phyloP scores from a whole-genome alignment of 2,113 vertebrate genomes.

The Rhodinocichla rosea region DNA sequence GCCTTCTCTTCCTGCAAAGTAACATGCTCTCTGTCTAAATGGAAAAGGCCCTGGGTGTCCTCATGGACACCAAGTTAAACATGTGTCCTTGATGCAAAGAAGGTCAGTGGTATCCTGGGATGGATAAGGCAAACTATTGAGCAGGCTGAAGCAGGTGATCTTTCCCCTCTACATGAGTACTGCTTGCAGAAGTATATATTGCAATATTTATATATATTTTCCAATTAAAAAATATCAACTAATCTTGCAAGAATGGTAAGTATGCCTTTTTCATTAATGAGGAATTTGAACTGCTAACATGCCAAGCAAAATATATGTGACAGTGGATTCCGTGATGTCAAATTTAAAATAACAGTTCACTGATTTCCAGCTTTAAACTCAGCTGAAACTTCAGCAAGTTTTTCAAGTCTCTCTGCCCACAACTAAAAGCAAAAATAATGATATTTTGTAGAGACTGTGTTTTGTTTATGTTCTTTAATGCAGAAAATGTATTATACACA shows the following conservation, averaged over 20 bases:
- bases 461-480: not conserved
- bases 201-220: not conserved
- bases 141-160: not conserved
- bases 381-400: not conserved
- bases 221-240: not conserved
- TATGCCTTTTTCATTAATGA: not conserved
- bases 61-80: not conserved
- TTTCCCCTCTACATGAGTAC: not conserved
- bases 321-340: not conserved
- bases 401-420: not conserved
- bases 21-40: not conserved
- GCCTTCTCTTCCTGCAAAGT: not conserved
- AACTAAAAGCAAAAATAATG: not conserved
- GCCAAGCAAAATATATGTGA: not conserved
- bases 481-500: not conserved
- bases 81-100: not conserved
- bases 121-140: not conserved
- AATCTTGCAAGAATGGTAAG: not conserved
- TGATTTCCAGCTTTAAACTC: not conserved
- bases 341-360: not conserved
- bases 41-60: not conserved
- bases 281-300: not conserved
- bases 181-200: not conserved
- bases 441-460: not conserved
- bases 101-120: not conserved